A percentile compares a stretch with the other conserved stretches of the same genome.
Evolutionary conservation across 2,797 vertebrate species (phyloP).

Genomic region (Eptatretus atami): DNA sequence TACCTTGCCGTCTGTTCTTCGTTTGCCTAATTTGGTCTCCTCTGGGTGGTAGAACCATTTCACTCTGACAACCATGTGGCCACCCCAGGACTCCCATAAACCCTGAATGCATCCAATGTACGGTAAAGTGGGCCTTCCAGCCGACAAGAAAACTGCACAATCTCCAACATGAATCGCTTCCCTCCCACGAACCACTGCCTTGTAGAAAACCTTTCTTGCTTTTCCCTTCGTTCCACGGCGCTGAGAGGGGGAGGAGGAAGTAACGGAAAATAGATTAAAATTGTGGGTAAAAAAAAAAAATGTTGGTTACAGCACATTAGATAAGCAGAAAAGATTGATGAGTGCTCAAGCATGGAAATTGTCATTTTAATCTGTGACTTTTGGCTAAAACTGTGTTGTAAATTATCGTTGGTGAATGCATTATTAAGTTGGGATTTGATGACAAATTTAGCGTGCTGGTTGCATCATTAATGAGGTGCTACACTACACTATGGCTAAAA

Average conservation of each 20-base stretch:
- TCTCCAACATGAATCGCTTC: conserved; percentile 60
- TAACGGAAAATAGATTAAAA: no score
- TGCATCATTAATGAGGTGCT: no score
- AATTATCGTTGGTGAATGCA: no score
- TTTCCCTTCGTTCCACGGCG: conserved; percentile 76
- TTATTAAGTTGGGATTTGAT: no score
- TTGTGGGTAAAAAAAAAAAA: no score
- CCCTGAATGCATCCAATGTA: conserved; percentile 84
- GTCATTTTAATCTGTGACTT: no score
- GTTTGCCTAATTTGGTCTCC: conserved; percentile 71
- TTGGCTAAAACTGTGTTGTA: no score
- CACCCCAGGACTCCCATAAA: conserved; percentile 92
- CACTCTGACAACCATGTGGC: conserved; percentile 84
- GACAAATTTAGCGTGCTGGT: no score
- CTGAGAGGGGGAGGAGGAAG: conserved; percentile 14
- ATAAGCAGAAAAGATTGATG: no score
- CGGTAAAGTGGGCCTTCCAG: conserved; percentile 58
- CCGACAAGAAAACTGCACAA: conserved; percentile 79
- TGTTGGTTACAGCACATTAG: no score
- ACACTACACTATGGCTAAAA: no score
- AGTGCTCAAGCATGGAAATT: no score
- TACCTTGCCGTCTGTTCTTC: conserved; percentile 71
- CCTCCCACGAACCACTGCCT: conserved; percentile 66
- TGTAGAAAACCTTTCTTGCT: conserved; percentile 79
- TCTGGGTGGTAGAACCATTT: conserved; percentile 99